Evolutionary conservation across 2,888 invertebrate genomes (phyloP).

Genomic region (Hyles lineata): DNA sequence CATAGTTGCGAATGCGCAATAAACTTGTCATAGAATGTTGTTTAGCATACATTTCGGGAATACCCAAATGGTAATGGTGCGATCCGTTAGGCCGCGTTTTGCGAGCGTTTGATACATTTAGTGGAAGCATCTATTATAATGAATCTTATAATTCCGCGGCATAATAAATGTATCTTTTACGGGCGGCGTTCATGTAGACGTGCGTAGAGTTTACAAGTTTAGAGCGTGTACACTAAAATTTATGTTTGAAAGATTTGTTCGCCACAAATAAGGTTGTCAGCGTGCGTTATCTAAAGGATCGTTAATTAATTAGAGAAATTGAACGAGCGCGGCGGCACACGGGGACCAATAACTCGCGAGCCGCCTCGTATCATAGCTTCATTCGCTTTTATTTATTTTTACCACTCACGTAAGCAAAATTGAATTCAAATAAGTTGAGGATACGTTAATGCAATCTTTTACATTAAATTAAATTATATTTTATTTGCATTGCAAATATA

Average conservation of each 20-base stretch:
- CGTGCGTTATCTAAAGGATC: conserved; percentile 82
- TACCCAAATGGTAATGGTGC: conserved; percentile 47
- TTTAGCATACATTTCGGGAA: conserved; percentile 51
- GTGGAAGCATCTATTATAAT: conserved; percentile 55
- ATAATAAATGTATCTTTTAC: conserved; percentile 72
- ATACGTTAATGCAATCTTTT: conserved; percentile 55
- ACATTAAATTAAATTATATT: conserved; percentile 19
- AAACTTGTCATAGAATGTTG: conserved; percentile 61
- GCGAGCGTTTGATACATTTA: conserved; percentile 54
- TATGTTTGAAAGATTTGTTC: conserved; percentile 83
- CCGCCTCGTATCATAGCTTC: conserved; percentile 82
- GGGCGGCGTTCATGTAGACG: conserved; percentile 65
- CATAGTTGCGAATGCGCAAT: conserved; percentile 55
- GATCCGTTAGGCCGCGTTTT: conserved; percentile 37
- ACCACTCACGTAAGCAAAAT: conserved; percentile 83
- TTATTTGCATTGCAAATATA: conserved; percentile 24
- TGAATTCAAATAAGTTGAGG: conserved; percentile 73
- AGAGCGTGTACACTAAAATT: conserved; percentile 82
- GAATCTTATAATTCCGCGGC: conserved; percentile 47
- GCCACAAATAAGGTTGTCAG: conserved; percentile 85
- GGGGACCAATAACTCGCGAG: conserved; percentile 84
- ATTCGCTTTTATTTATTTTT: conserved; percentile 80
- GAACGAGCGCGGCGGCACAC: conserved; percentile 78
- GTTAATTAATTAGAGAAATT: conserved; percentile 85
- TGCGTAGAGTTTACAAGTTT: conserved; percentile 81